phyloP scores from a whole-genome alignment of 2,888 invertebrate species.

The Dicyrtomina minuta region DNA sequence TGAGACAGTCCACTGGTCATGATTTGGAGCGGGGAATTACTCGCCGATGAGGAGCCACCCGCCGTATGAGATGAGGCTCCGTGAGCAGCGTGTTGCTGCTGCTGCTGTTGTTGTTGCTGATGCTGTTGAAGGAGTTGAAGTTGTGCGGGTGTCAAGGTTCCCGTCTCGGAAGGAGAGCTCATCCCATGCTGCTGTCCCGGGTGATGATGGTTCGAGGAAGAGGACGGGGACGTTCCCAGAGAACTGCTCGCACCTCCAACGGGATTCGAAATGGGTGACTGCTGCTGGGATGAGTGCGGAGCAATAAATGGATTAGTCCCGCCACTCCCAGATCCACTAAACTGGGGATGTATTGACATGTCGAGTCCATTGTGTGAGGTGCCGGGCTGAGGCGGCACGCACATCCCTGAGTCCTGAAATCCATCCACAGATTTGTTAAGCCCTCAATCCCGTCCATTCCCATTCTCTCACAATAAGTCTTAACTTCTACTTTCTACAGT shows the following conservation, averaged over 20 bases:
- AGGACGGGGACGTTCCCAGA: slow-evolving; percentile 32
- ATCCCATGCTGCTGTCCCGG: background rate
- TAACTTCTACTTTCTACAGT: no score
- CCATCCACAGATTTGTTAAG: background rate
- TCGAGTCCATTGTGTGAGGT: slow-evolving; percentile 50
- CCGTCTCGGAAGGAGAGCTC: slow-evolving; percentile 20
- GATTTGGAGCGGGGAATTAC: background rate
- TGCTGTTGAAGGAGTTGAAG: slow-evolving; percentile 39
- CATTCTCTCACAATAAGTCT: no score
- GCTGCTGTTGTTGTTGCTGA: slow-evolving; percentile 19
- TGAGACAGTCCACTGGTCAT: background rate
- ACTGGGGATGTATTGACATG: slow-evolving; percentile 45
- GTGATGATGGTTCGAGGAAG: slow-evolving; percentile 14
- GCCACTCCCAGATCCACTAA: slow-evolving; percentile 23
- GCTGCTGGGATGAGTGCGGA: slow-evolving; percentile 30
- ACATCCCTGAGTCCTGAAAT: slow-evolving; percentile 40
- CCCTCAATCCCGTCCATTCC: background rate
- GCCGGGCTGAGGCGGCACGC: slow-evolving; percentile 37
- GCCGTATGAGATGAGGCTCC: background rate
- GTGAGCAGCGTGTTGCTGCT: background rate
- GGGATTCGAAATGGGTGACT: slow-evolving; percentile 33
- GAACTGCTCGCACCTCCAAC: slow-evolving; percentile 21
- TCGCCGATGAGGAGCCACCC: background rate
- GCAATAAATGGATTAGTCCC: slow-evolving; percentile 36
- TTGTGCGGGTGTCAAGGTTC: slow-evolving; percentile 33